phyloP scores from a whole-genome alignment of 2,113 vertebrate genomes.

The Taurulus bubalis region DNA sequence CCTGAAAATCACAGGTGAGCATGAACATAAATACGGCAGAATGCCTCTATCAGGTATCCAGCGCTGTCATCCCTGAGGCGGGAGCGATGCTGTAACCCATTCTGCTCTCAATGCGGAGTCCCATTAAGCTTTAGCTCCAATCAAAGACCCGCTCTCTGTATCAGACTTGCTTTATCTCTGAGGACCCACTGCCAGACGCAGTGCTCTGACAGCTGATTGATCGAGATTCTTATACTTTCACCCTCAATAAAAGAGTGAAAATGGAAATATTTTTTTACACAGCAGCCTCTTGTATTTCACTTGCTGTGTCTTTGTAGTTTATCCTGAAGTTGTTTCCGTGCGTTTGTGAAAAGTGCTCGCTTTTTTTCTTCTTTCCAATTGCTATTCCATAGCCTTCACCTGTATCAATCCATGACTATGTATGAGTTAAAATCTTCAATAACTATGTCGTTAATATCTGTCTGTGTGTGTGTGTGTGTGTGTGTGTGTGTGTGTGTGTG shows the following conservation, averaged over 20 bases:
- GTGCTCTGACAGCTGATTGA: conserved; percentile 56
- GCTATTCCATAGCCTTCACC: conserved; percentile 4
- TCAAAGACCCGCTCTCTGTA: conserved; percentile 59
- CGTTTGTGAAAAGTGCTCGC: neutral
- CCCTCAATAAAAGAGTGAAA: conserved; percentile 22
- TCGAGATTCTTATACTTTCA: conserved; percentile 23
- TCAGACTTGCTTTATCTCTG: conserved; percentile 57
- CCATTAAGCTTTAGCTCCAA: conserved; percentile 65
- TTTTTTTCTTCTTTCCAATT: neutral
- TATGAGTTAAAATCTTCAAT: conserved; percentile 55
- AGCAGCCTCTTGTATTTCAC: neutral
- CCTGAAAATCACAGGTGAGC: conserved; percentile 28
- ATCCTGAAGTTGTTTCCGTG: neutral
- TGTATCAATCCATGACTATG: conserved; percentile 30
- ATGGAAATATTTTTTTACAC: conserved; percentile 8
- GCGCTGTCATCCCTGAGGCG: conserved; percentile 39
- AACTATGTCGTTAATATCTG: conserved; percentile 20
- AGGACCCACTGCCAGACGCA: conserved; percentile 34
- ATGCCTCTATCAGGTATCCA: conserved; percentile 38
- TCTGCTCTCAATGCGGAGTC: conserved; percentile 34
- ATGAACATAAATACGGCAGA: neutral
- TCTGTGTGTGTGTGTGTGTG: conserved; percentile 20
- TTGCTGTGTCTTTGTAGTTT: neutral
- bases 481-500: conserved; percentile 9
- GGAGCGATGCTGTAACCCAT: conserved; percentile 39